These are phyloP conservation scores for Bimastos eiseni DNA, from an alignment of 2,888 invertebrate genomes.

Conservation along the genomic window DNA sequence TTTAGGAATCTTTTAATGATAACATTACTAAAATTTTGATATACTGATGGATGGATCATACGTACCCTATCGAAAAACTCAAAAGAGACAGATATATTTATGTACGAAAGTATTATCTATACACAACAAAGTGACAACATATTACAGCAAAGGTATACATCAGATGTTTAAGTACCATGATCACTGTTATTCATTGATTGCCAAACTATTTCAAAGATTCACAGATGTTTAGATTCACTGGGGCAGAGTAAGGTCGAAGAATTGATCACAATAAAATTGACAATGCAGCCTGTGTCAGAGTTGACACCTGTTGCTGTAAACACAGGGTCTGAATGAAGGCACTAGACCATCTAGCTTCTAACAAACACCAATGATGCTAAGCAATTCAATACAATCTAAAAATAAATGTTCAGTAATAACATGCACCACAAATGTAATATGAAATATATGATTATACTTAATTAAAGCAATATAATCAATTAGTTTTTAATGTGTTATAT, in stretches of 20 bases:
- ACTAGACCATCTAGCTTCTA: no score
- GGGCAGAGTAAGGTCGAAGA: not conserved
- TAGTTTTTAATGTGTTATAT: no score
- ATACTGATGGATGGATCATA: not conserved
- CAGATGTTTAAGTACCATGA: not conserved
- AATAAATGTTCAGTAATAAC: no score
- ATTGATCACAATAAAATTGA: not conserved
- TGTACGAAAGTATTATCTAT: no score
- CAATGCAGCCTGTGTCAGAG: not conserved
- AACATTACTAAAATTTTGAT: not conserved
- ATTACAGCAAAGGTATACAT: not conserved
- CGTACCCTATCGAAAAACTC: no score
- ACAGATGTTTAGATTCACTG: not conserved
- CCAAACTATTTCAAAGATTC: not conserved
- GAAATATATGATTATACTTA: no score
- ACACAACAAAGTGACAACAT: no score
- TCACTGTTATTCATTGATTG: not conserved
- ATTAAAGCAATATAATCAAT: no score
- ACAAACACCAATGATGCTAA: not conserved
- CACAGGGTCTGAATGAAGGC: not conserved
- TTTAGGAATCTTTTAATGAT: not conserved
- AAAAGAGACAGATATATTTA: no score
- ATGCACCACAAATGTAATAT: no score
- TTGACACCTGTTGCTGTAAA: not conserved
- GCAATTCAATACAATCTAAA: not conserved